Percentiles rank a stretch among this genome's conserved stretches.
phyloP scores from a whole-genome alignment of 2,888 invertebrate genomes.

The Arctia plantaginis region DNA sequence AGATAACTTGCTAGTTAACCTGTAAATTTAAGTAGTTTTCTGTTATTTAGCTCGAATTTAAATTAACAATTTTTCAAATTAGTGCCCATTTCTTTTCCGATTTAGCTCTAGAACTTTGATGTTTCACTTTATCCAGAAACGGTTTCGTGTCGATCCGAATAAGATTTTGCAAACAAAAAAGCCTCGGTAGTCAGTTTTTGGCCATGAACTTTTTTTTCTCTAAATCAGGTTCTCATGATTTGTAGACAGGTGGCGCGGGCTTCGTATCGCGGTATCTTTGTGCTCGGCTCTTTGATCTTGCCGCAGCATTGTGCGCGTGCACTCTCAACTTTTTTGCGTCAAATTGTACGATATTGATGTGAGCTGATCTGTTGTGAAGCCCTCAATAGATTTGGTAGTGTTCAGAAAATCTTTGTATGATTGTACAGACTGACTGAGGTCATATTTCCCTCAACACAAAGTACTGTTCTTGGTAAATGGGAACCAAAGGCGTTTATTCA shows the following conservation, averaged over 20 bases:
- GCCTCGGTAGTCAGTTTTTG: conserved; percentile 46
- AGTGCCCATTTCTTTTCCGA: not conserved
- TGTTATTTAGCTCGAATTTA: no score
- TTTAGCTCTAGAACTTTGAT: not conserved
- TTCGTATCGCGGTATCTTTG: conserved; percentile 78
- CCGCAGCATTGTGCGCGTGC: conserved; percentile 82
- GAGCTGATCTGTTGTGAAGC: conserved; percentile 54
- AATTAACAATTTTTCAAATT: not conserved
- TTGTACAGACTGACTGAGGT: conserved; percentile 37
- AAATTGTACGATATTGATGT: conserved; percentile 67
- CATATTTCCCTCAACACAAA: conserved; percentile 36
- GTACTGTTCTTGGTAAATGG: not conserved
- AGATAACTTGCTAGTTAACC: no score
- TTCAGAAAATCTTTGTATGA: conserved; percentile 41
- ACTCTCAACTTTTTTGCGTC: conserved; percentile 72
- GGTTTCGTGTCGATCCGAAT: conserved; percentile 16
- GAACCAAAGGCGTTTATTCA: conserved; percentile 6
- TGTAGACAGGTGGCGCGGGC: conserved; percentile 83
- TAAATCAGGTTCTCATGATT: conserved; percentile 80
- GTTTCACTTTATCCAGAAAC: conserved; percentile 13
- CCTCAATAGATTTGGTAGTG: conserved; percentile 48
- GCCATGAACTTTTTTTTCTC: conserved; percentile 62
- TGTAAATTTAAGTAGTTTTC: no score
- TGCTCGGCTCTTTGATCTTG: conserved; percentile 70
- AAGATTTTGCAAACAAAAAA: conserved; percentile 40